Evolutionary conservation across 2,888 invertebrate species (phyloP), one percentile per base, ranked within the genome.

Genomic region (Volucella bombylans): DNA sequence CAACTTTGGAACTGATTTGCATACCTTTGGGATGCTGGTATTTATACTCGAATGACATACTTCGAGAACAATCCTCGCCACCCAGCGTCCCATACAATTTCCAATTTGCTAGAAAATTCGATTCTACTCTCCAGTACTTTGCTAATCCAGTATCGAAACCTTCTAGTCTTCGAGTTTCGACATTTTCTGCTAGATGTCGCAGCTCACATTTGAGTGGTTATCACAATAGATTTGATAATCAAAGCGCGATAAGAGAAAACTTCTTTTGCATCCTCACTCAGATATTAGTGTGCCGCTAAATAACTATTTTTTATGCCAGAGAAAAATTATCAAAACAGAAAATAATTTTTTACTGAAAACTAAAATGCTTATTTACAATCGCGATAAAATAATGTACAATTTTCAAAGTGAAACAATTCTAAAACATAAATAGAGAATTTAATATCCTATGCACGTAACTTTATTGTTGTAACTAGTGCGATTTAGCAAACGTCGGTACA

Each of bases 401-500:
- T 50, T 50, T n/a, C 62, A 67, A 31, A 62, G 39, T 41, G 11
- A 49, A 59, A 61, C 12, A 14, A 4, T 54, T 8, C 69, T 76
- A 65, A 43, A 47, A 61, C 11, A n/a, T 62, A 69, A 67, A 49
- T 18, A 15, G 59, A 15, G 43, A 41, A 59, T 4, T 43, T 38
- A 61, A 54, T 77, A 69, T 54, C 45, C 68, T 62, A 77, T 18
- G 2, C 18, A 2, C 18, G 2, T 18, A 61, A n/a, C 11, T 57
- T 50, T 3, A 31, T 38, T 15, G 18, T 38, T 15, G 14, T 15
- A 15, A 38, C 68, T 78, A 67, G 41, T 92, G 92, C 0, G 90
- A 88, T n/a, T 90, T 91, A 0, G 88, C 93, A 91, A 95, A 96
- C 6, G 93, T 91, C 0, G 96, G 96, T 57, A 96, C 91, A 4